Evolutionary conservation across 1,140 invertebrate species (phyloP).

Genomic region (Goniozus legneri): DNA sequence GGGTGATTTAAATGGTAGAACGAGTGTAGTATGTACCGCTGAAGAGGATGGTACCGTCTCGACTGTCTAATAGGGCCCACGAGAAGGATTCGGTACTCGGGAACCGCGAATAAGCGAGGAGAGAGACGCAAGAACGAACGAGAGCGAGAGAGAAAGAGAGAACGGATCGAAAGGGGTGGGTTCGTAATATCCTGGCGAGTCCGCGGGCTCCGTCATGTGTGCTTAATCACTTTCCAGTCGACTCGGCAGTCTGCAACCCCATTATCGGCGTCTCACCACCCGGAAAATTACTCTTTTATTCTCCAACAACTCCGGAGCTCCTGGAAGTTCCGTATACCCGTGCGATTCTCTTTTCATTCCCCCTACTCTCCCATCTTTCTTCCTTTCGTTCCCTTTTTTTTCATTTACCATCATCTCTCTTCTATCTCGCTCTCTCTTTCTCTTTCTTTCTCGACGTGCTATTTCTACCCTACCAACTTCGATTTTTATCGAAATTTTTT

Average conservation of each 20-base stretch:
- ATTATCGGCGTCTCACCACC: conserved; percentile 52
- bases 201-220: conserved; percentile 49
- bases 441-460: no score
- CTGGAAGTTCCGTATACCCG: conserved; percentile 30
- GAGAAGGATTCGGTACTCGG: no score
- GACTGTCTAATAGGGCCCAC: no score
- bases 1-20: no score
- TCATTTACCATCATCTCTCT: conserved; percentile 2
- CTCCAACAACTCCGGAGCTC: conserved; percentile 44
- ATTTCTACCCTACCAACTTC: no score
- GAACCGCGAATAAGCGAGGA: no score
- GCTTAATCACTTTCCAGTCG: conserved; percentile 56
- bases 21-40: no score
- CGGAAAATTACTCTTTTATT: conserved; percentile 57
- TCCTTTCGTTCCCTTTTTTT: conserved; percentile 1
- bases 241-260: conserved; percentile 53
- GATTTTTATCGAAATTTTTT: no score
- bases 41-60: no score
- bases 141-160: conserved; percentile 9
- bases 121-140: no score
- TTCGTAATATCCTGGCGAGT: conserved; percentile 50
- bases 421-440: no score
- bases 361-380: conserved; percentile 1
- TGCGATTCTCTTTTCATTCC: conserved; percentile 8
- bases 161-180: conserved; percentile 22